phyloP scores from a whole-genome alignment of 2,888 invertebrate genomes.

The Lasioglossum villosulum region DNA sequence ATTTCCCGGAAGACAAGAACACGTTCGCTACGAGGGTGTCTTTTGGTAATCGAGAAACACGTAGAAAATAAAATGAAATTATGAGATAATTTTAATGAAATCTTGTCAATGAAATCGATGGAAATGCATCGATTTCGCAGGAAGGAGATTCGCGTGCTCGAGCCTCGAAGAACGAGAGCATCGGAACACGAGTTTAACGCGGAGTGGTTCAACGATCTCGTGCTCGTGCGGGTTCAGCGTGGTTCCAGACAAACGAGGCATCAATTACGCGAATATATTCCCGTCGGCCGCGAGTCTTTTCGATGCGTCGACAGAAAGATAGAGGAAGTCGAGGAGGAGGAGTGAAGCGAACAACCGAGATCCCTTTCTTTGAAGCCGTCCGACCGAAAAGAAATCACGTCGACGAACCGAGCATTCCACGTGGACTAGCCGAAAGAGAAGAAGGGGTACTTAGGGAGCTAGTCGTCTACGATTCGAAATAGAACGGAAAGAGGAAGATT shows the following conservation, averaged over 20 bases:
- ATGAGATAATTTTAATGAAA: too few relatives aligned
- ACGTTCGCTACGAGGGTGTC: too few relatives aligned
- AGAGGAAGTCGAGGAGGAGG: not conserved
- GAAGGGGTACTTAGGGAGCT: not conserved
- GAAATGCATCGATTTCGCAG: too few relatives aligned
- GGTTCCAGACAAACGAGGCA: conserved; percentile 9
- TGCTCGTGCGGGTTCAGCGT: not conserved
- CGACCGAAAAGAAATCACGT: conserved; percentile 3
- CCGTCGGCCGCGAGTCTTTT: conserved; percentile 8
- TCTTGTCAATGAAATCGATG: too few relatives aligned
- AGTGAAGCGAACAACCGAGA: not conserved
- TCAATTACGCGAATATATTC: conserved; percentile 14
- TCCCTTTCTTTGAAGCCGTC: conserved; percentile 4
- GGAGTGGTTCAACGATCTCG: conserved; percentile 6
- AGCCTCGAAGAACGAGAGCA: too few relatives aligned
- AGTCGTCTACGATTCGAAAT: conserved; percentile 21
- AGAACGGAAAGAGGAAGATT: conserved; percentile 29
- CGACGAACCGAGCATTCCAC: conserved; percentile 1
- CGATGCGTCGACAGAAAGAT: not conserved
- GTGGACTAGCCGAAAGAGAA: not conserved
- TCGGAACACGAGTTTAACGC: not conserved
- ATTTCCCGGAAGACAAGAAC: too few relatives aligned
- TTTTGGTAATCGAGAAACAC: too few relatives aligned
- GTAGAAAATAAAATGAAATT: too few relatives aligned
- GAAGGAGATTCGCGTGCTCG: too few relatives aligned